Evolutionary conservation across 2,113 vertebrate genomes (phyloP), one percentile per base, ranked within the genome.

Genomic region (Zingel zingel): DNA sequence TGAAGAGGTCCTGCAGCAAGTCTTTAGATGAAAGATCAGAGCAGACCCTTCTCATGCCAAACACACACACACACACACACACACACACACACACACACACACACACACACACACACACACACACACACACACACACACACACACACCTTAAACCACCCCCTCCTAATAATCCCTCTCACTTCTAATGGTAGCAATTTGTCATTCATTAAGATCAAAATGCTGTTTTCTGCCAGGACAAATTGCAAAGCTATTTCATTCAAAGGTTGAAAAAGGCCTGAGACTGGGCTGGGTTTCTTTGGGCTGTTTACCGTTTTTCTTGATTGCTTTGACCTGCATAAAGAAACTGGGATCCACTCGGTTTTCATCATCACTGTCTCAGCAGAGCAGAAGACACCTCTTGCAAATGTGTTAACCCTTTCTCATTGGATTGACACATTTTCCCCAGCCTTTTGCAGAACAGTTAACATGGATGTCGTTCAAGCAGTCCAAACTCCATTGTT

Each of bases 131-230:
- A 45, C 69, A 47, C 81, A 63, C 50, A 63, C 33, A 64, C 78
- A 97, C 54, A 70, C 59, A 62, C 86, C 67, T 64, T 78, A 78
- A 82, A 80, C 61, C 85, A 81, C 74, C 81, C 68, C 89, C 81
- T 76, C 81, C 72, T 97, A 97, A 96, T 97, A 98, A 98, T 97
- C 97, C 97, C 96, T 97, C 97, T 97, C 98, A 96, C 96, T 97
- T 98, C 97, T 99, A 98, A 98, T 98, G 97, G 97, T 27, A 96
- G 96, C 96, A 97, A 98, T 99, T 98, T 98, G 97, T 98, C 98
- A 97, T 99, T 99, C 97, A 99, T 99, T 99, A 98, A 97, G 96
- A 98, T 98, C 97, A 98, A 99, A 99, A 98, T 98, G 97, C 96
- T 97, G 97, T 97, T 97, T 97, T 92, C 97, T 97, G 95, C 96